Evolutionary conservation across 2,113 vertebrate species (phyloP).

Genomic region (Meleagris gallopavo): DNA sequence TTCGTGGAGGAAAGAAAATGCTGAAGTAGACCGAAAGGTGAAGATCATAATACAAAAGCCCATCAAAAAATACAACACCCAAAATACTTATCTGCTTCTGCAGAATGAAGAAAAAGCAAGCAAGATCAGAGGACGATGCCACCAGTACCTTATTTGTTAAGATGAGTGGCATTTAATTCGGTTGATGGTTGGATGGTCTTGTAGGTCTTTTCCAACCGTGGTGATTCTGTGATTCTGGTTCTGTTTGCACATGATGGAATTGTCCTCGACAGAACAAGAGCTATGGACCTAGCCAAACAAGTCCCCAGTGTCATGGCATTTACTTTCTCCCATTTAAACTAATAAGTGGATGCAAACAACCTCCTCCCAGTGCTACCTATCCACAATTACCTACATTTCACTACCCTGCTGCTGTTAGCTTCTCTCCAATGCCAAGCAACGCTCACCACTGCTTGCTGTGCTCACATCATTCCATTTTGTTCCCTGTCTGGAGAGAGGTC

Average conservation of each 20-base stretch:
- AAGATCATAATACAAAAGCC: not conserved
- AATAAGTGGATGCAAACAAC: not conserved
- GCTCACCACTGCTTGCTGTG: not conserved
- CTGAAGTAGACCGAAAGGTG: not conserved
- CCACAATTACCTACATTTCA: not conserved
- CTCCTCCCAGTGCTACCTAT: not conserved
- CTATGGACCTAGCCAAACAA: not conserved
- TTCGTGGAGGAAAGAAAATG: accelerated
- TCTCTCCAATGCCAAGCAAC: not conserved
- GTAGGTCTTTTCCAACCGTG: too few relatives aligned
- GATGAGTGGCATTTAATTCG: not conserved
- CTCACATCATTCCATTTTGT: not conserved
- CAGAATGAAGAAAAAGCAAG: not conserved
- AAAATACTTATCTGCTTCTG: not conserved
- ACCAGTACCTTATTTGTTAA: not conserved
- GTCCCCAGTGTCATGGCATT: not conserved
- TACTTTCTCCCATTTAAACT: not conserved
- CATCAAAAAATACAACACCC: not conserved
- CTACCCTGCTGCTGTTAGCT: not conserved
- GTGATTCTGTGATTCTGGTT: too few relatives aligned
- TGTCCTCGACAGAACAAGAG: not conserved
- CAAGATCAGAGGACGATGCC: not conserved
- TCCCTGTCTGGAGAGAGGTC: not conserved
- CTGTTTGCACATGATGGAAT: not conserved
- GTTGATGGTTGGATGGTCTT: too few relatives aligned